These are phyloP conservation scores for Pomatostomus ruficeps DNA, from an alignment of 2,113 vertebrate species.

Conservation along the genomic window DNA sequence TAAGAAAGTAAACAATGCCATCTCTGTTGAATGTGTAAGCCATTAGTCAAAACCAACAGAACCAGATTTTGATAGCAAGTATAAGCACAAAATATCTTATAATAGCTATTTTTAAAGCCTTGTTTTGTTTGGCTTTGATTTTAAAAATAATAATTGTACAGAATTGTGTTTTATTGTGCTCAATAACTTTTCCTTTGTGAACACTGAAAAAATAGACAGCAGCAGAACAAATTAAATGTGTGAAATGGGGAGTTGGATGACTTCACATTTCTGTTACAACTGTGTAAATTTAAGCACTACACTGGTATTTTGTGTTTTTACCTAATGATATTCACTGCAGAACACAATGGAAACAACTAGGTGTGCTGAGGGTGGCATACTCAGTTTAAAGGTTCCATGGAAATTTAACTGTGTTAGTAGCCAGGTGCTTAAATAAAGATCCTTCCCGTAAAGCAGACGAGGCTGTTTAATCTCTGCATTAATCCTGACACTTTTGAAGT, in stretches of 20 bases:
- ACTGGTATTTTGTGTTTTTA: neutral
- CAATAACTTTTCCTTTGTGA: neutral
- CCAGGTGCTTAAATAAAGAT: neutral
- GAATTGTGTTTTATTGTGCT: neutral
- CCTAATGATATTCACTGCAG: neutral
- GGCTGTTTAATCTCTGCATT: neutral
- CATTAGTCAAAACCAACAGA: neutral
- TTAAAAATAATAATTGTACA: neutral
- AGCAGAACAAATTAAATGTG: neutral
- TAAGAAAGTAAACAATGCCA: constrained; percentile 32
- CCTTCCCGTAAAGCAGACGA: neutral
- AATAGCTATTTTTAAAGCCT: neutral
- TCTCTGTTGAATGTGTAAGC: neutral
- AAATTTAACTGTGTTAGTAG: neutral
- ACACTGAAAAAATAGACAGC: neutral
- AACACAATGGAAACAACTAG: neutral
- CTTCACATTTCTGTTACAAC: accelerated
- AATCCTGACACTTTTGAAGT: neutral
- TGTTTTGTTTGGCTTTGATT: neutral
- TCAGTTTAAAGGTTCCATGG: neutral
- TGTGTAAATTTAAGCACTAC: neutral
- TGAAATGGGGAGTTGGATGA: neutral
- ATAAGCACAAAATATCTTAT: neutral
- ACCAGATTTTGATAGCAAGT: neutral
- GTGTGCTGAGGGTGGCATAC: neutral